Evolutionary conservation across 2,797 vertebrate genomes (phyloP).

Genomic region (Anguilla obscura): DNA sequence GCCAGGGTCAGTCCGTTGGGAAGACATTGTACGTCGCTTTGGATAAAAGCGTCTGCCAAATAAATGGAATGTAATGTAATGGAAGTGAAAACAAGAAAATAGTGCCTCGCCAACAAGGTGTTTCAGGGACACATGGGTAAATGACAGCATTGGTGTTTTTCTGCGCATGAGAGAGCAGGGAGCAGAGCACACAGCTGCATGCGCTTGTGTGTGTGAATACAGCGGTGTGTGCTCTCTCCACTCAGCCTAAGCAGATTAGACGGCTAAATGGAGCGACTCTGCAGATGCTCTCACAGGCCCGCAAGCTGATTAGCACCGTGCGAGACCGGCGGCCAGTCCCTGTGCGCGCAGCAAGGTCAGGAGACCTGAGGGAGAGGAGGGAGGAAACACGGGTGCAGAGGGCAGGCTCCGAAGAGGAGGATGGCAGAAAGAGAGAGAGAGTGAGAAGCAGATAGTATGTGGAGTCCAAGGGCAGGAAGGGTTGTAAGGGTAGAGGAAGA

Average conservation of each 20-base stretch:
- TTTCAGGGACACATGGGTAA: background rate
- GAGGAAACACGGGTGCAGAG: no score
- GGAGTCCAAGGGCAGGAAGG: background rate
- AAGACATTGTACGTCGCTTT: no score
- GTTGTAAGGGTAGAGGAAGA: background rate
- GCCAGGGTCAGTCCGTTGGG: background rate
- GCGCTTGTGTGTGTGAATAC: background rate
- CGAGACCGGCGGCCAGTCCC: background rate
- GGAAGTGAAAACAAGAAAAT: background rate
- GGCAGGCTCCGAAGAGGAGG: background rate
- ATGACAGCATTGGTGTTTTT: background rate
- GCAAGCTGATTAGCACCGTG: slow-evolving; percentile 25
- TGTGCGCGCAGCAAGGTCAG: background rate
- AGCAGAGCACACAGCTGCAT: background rate
- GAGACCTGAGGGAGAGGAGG: background rate
- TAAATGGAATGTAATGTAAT: no score
- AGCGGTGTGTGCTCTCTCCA: background rate
- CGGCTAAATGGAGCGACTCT: slow-evolving; percentile 19
- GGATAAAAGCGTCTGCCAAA: no score
- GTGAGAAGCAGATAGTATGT: background rate
- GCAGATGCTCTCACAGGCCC: background rate
- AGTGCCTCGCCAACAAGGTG: background rate
- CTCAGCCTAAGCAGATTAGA: slow-evolving; percentile 26
- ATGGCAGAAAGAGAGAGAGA: background rate
- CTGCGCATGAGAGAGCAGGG: background rate